Base-by-base conservation (phyloP, 2,888 invertebrate genomes). In the Catocala sponsa region DNA sequence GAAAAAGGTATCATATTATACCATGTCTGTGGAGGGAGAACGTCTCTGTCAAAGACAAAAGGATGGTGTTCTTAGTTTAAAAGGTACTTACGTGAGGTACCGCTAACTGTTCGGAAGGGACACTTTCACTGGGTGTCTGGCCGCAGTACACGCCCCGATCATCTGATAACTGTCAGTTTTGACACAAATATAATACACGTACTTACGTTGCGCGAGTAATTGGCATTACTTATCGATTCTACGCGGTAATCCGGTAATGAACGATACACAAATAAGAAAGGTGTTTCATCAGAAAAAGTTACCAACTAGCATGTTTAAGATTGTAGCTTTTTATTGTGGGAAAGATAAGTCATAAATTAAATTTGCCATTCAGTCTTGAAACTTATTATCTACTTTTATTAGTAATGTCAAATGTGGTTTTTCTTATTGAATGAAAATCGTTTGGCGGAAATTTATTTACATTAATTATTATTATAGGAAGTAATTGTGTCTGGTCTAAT, bases 61-160 rank as follows among this genome's bases (percentile, higher is more conserved):
- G 10, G 32, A 10, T 70, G 72, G 75, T 68, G 35, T 51, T 54
- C 58, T 35, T 44, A 63, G 47, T 32, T 25, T 9, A 48, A 13
- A 66, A 68, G 63, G 70, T 75, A 76, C 68, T 68, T 60, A 53
- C 77, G 74, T 81, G 75, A 83, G 79, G 83, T 86, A 88, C 89
- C 86, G 88, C 78, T 89, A 85, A 80, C 81, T 67, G 78, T 79
- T 80, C 69, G 77, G 83, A 80, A 88, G 89, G 85, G 89, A 87
- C 89, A 91, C 92, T 92, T 92, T 92, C 92, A 89, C 92, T 91
- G 11, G n/a, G 12, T 13, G 77, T 77, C 76, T 80, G 82, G 65
- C 67, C 77, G 64, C 78, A 75, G 79, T 85, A 83, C 84, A 82
- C 76, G 62, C 72, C 76, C 74, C 82, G 79, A 84, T 83, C 82